Evolutionary conservation across 2,888 invertebrate species (phyloP), one percentile per base, ranked within the genome.

Genomic region (Hirtodrosophila cameraria): DNA sequence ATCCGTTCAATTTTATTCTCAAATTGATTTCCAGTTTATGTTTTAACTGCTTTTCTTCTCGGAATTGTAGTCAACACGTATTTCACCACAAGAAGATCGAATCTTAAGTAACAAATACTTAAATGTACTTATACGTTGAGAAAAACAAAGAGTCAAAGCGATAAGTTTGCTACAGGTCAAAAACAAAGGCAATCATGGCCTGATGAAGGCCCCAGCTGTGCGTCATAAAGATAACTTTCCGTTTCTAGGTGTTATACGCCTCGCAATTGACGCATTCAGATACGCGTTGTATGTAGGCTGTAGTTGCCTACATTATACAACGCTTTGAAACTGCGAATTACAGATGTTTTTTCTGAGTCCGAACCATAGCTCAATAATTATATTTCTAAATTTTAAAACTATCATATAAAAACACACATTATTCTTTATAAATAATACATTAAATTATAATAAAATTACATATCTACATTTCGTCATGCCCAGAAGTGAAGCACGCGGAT

Each of bases 151-250:
- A 55, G 38, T 33, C 25, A 58, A 27, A 16, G 30, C 57, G 39
- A 38, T 31, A 39, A 58, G 35, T 54, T 42, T 59, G 55, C 58
- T 59, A 52, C n/a, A 52, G 54, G 52, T 60, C 41, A 57, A 39
- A 41, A 52, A 66, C 49, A 65, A 73, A 73, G 64, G 31, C 49
- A 25, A 60, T 50, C 39, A 35, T 58, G 49, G 35, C 53, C 28
- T 48, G 55, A 43, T 62, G 30, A 30, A 2, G 36, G 13, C 31
- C 7, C 5, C 1, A 15, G 11, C 27, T 52, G 20, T 59, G 41
- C 38, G 42, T 57, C 55, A 69, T 48, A 53, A 57, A 60, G 76
- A 76, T 76, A 74, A 48, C 28, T 45, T 45, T 4, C 15, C 43
- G 49, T 33, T 9, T 33, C 43, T 13, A 18, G n/a, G 5, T 23